Conservation (phyloP, 2,797 vertebrate species). For the Miichthys miiuy region DNA sequence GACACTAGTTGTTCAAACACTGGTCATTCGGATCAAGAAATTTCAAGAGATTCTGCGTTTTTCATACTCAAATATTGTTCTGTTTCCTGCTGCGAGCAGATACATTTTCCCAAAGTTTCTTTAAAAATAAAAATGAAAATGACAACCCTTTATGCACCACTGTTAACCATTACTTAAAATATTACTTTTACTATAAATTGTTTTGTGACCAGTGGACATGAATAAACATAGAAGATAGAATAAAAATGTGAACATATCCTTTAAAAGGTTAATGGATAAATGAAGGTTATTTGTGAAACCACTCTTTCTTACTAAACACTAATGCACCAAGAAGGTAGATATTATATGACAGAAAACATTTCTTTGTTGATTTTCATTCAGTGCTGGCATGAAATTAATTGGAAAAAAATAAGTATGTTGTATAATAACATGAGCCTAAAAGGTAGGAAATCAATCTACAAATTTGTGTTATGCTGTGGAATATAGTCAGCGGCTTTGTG, state of each 20-base stretch:
- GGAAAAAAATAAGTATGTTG: not conserved
- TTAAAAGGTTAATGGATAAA: not conserved
- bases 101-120: not conserved
- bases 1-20: no score
- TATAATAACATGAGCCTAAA: not conserved
- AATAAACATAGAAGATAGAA: no score
- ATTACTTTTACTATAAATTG: no score
- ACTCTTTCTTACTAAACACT: not conserved
- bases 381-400: not conserved
- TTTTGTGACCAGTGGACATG: no score
- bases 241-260: not conserved
- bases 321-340: not conserved
- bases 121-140: no score
- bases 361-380: not conserved
- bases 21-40: no score
- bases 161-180: no score
- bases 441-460: not conserved
- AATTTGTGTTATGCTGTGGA: not conserved
- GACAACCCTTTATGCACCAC: no score
- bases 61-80: not conserved
- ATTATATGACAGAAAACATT: not conserved
- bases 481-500: not conserved
- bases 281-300: not conserved
- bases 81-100: not conserved
- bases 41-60: no score